Base-by-base conservation (phyloP, 1,140 invertebrate species). In the Teleogryllus occipitalis region DNA sequence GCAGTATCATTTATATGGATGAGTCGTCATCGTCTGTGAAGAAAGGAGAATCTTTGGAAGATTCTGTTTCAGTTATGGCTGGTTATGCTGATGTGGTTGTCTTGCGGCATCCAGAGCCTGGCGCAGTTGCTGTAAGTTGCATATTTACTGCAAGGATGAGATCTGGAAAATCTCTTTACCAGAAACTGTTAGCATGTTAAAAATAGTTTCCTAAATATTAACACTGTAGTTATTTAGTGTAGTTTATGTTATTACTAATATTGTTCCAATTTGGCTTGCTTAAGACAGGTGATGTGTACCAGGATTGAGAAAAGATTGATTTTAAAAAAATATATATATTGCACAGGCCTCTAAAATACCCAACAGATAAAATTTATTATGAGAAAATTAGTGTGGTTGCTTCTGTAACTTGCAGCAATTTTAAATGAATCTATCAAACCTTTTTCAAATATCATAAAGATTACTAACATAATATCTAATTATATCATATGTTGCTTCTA, bases 31-130 rank as follows among this genome's bases (percentile, higher is more conserved):
- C 97, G 0, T 99, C 98, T 0, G 94, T 95, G 14, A 94, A 97
- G 84, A 99, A 99, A 88, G 98, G 98, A 76, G 98, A 99, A 90
- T 93, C 93, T 21, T 87, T 99, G 15, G 95, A 98, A 90, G 95
- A 97, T 87, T 94, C 95, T 78, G 91, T 96, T 27, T 88, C 92
- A 14, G 90, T 95, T 18, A 95, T 97, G 93, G 92, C 94, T 74
- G 92, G 93, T 76, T 97, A 96, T 85, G 90, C 93, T 22, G 97
- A 99, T 87, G 91, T 98, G 12, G 89, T 99, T 46, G 98, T 99
- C 1, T 87, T 99, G 15, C 88, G 98, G 80, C 98, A 99, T 89
- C 97, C 97, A 0, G 90, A 95, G 83, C 93, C 93, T 8, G 96
- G 96, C n/a, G 96, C 97, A 74, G 96, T 97, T 47, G 84, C 89